Base-by-base conservation (phyloP, 2,113 vertebrate genomes). In the Oryzias javanicus region DNA sequence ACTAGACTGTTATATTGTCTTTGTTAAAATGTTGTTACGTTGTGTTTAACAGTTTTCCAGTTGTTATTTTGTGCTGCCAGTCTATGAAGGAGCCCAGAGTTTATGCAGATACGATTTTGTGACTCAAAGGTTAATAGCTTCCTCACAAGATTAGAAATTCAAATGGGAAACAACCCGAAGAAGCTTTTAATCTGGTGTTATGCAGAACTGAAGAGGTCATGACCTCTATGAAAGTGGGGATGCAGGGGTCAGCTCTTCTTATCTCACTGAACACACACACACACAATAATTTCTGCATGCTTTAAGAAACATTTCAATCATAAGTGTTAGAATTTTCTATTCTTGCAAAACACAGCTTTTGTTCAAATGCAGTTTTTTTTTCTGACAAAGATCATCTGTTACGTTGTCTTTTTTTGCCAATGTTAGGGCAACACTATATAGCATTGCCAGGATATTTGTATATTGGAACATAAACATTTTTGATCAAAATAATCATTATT, bases 121-220 rank as follows among this genome's bases (percentile, higher is more conserved):
- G 55, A 57, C 60, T 68, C 19, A 14, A 6, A 42, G 52, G 57
- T 69, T 80, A 72, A 76, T 64, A 58, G 64, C 53, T 65, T 69
- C 18, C 12, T 51, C 25, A 53, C 35, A 47, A 68, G 54, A 66
- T 74, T 66, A 50, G 49, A 46, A 61, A 55, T 46, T 54, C 29
- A 65, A 72, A 76, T 61, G 42, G 41, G 18, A 20, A 49, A 4
- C 12, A 42, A 61, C 51, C 14, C 27, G 40, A 27, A 20, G 49
- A 62, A 55, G 41, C 48, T 22, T 63, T 54, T 70, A 59, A 59
- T 70, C 42, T 53, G 29, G 18, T 62, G 22, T 59, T 49, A 46
- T 65, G 8, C 25, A 61, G 60, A 25, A 14, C 19, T 42, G 20
- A 16, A n/a, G 14, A 17, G 50, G 6, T 59, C 20, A 48, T 41